Conservation (phyloP, 2,797 vertebrate genomes). For the Florisuga fusca region DNA sequence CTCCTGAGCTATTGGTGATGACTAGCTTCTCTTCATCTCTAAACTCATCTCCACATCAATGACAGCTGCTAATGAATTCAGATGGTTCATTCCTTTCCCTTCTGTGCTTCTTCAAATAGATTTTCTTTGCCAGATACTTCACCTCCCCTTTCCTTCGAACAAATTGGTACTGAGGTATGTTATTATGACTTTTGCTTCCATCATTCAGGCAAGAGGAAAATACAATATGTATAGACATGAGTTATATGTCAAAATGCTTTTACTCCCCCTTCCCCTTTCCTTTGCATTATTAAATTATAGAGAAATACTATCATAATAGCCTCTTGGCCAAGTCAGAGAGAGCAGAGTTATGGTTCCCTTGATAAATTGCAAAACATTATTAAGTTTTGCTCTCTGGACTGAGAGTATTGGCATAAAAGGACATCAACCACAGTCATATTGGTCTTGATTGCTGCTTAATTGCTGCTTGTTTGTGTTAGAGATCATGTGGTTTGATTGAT, state of each 20-base stretch:
- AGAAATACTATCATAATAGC: slow-evolving; percentile 64
- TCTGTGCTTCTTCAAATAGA: slow-evolving; percentile 57
- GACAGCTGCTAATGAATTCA: slow-evolving; percentile 69
- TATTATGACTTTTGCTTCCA: slow-evolving; percentile 39
- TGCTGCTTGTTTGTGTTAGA: slow-evolving; percentile 73
- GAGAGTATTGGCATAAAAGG: slow-evolving; percentile 69
- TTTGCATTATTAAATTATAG: slow-evolving; percentile 63
- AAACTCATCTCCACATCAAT: slow-evolving; percentile 65
- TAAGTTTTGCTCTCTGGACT: slow-evolving; percentile 64
- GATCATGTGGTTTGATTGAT: slow-evolving; percentile 72
- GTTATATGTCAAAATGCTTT: slow-evolving; percentile 53
- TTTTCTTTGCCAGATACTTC: slow-evolving; percentile 59
- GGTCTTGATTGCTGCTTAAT: slow-evolving; percentile 73
- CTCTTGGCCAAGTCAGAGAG: slow-evolving; percentile 48
- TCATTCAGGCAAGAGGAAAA: slow-evolving; percentile 39
- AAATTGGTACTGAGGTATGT: slow-evolving; percentile 32
- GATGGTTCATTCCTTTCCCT: slow-evolving; percentile 55
- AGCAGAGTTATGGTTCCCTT: slow-evolving; percentile 60
- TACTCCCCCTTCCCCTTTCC: neutral
- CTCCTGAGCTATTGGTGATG: slow-evolving; percentile 30
- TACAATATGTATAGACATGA: neutral
- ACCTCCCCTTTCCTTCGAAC: slow-evolving; percentile 26
- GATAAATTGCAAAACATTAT: slow-evolving; percentile 70
- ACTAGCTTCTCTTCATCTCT: slow-evolving; percentile 34
- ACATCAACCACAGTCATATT: slow-evolving; percentile 62